A percentile compares a stretch with the other conserved stretches of the same genome.
phyloP scores from a whole-genome alignment of 2,797 vertebrate genomes.

The Leuciscus waleckii region DNA sequence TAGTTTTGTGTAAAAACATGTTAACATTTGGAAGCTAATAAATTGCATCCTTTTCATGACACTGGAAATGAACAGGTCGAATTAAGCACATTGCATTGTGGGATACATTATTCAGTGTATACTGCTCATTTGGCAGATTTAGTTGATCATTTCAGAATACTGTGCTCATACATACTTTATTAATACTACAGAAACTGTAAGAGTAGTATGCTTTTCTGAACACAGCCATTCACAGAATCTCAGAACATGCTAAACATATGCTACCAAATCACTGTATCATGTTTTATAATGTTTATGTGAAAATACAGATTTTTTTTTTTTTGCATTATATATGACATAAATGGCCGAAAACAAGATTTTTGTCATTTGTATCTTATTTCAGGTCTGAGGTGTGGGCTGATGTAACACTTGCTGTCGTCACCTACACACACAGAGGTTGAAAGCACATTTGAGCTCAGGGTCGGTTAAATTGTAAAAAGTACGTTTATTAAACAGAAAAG shows the following conservation, averaged over 20 bases:
- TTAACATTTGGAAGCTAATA: neutral
- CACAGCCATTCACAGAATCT: constrained; percentile 10
- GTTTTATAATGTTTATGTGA: constrained; percentile 48
- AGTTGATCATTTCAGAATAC: neutral
- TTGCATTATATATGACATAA: constrained; percentile 45
- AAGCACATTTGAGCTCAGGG: neutral
- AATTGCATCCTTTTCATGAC: neutral
- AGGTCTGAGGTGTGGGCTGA: neutral
- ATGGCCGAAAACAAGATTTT: constrained; percentile 12
- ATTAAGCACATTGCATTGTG: neutral
- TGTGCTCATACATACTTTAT: neutral
- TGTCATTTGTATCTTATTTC: constrained; percentile 28
- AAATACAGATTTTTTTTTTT: constrained; percentile 24
- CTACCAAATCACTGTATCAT: constrained; percentile 50
- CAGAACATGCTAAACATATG: constrained; percentile 18
- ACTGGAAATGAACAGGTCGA: neutral
- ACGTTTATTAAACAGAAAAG: constrained; percentile 20
- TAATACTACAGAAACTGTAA: neutral
- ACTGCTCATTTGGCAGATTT: neutral
- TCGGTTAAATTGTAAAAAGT: neutral
- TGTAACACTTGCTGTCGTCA: neutral
- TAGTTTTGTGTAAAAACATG: neutral
- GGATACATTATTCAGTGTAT: neutral
- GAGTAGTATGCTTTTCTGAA: constrained; percentile 12
- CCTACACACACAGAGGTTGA: neutral